Evolutionary conservation across 2,888 invertebrate genomes (phyloP), one percentile per base, ranked within the genome.

Genomic region (Acrobasis repandana): DNA sequence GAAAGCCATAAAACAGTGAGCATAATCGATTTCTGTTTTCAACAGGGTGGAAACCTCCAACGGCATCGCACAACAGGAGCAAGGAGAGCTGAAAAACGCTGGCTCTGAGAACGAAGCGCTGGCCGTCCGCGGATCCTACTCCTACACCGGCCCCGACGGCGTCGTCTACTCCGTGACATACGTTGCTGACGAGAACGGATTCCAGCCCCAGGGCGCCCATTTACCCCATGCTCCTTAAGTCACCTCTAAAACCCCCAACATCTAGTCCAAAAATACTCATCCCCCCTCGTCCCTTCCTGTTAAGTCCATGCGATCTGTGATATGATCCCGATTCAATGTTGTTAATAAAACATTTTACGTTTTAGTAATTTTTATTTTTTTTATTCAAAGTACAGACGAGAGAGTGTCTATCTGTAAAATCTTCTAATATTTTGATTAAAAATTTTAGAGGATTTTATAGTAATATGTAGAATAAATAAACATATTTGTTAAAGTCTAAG

Each of bases 181-280:
- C 88, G 67, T 85, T 63, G 93, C 94, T 49, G 79, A 93, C 78
- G 86, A 92, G 76, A 73, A 85, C 69, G 94, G 94, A 14, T 94
- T 93, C 92, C 88, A 88, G 68, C 85, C 94, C 75, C 46, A 60
- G 14, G 88, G 82, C n/a, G 75, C 76, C 54, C 88, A 90, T 63
- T 60, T 90, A 47, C 88, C 89, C 76, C n/a, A n/a, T n/a, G 16
- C 49, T 0, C 66, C 72, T 14, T 82, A 82, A 81, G 62, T 63
- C 56, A 51, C 14, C 18, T 20, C 46, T 58, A 68, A n/a, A 47
- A 62, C 67, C 64, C 65, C 58, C 62, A 69, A 67, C 63, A 71
- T 85, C 85, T 86, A 85, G 85, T 85, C 85, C 79, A 81, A 83
- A 81, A 85, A 84, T 83, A 83, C 84, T 84, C 85, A 80, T 64